These are phyloP conservation scores for Sitodiplosis mosellana DNA, from an alignment of 1,140 invertebrate genomes.

Conservation along the genomic window DNA sequence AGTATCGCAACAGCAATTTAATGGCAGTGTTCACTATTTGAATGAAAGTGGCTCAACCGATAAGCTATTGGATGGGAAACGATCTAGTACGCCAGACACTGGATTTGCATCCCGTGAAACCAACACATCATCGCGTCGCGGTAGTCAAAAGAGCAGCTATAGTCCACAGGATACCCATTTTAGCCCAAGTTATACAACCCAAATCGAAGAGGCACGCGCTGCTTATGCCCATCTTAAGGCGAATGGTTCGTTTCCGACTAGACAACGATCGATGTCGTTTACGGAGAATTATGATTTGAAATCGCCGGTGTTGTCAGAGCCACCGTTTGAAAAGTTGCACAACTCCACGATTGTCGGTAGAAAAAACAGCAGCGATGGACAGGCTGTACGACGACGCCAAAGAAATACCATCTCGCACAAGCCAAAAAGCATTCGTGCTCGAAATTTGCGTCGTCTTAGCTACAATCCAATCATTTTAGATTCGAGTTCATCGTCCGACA, in stretches of 20 bases:
- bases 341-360: background rate
- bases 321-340: background rate
- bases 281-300: slow-evolving; percentile 23
- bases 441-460: slow-evolving; percentile 30
- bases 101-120: slow-evolving; percentile 23
- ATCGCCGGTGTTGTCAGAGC: slow-evolving; percentile 18
- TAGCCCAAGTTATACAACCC: slow-evolving; percentile 13
- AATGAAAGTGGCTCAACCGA: background rate
- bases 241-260: slow-evolving; percentile 3
- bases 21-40: background rate
- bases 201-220: slow-evolving; percentile 11
- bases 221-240: slow-evolving; percentile 1
- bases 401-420: slow-evolving; percentile 12
- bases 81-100: slow-evolving; percentile 22
- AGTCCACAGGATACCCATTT: slow-evolving; percentile 23
- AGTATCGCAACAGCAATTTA: too few species aligned
- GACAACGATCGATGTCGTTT: slow-evolving; percentile 23
- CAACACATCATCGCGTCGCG: slow-evolving; percentile 20
- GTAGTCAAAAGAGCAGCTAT: slow-evolving; percentile 23
- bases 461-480: slow-evolving; percentile 32
- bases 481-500: slow-evolving; percentile 22
- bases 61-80: slow-evolving; percentile 15
- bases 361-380: background rate
- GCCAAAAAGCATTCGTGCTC: slow-evolving; percentile 25
- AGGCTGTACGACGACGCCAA: background rate